These are phyloP conservation scores for Spodoptera frugiperda DNA, from an alignment of 1,140 invertebrate genomes.

Conservation along the genomic window DNA sequence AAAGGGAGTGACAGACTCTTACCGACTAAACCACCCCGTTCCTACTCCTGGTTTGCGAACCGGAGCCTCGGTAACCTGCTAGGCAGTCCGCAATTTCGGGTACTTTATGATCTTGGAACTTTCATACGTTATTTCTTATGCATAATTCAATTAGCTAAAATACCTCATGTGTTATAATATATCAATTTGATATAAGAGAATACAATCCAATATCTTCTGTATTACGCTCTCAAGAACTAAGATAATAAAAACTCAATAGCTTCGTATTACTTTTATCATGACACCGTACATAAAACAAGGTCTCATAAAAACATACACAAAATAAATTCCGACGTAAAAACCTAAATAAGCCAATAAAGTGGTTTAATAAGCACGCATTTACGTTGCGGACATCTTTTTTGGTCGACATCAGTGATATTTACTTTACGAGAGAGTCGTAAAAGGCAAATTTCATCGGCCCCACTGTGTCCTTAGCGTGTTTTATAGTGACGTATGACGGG, in stretches of 20 bases:
- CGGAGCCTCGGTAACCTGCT: no score
- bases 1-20: no score
- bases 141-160: no score
- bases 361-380: conserved; percentile 67
- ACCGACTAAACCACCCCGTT: no score
- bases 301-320: conserved; percentile 37
- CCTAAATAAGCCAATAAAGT: conserved; percentile 66
- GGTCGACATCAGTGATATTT: conserved; percentile 69
- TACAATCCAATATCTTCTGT: no score
- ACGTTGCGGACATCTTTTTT: conserved; percentile 61
- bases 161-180: no score
- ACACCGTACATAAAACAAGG: conserved; percentile 24
- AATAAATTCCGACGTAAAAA: conserved; percentile 58
- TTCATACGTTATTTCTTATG: no score
- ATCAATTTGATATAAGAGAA: no score
- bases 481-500: conserved; percentile 48
- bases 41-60: no score
- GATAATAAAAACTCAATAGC: conserved; percentile 10
- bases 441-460: conserved; percentile 55
- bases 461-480: conserved; percentile 44
- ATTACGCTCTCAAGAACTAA: neutral
- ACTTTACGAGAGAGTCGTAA: conserved; percentile 68
- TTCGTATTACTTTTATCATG: conserved; percentile 23
- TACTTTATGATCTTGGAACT: no score
- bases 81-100: no score